Percentiles rank a stretch among this genome's conserved stretches.
These are phyloP conservation scores for Caenorhabditis angaria DNA, from an alignment of 2,888 invertebrate genomes.

Conservation along the genomic window DNA sequence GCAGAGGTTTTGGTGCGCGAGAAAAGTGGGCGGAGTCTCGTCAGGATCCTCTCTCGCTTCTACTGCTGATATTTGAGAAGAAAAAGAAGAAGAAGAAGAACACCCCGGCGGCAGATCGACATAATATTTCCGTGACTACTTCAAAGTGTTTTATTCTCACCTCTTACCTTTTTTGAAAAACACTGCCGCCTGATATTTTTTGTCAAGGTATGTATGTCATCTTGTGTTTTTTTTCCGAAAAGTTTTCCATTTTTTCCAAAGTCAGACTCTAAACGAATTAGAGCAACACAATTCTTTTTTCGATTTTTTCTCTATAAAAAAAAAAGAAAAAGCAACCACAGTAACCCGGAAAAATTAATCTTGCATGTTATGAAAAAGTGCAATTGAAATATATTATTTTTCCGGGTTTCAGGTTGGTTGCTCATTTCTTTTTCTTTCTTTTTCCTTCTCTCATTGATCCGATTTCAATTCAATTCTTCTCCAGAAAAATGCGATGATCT, in stretches of 20 bases:
- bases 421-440: too few species aligned
- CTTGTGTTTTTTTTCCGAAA: not conserved
- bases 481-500: not conserved
- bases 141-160: not conserved
- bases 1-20: not conserved
- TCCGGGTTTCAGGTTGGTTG: too few species aligned
- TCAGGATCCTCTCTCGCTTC: not conserved
- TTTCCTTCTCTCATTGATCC: too few species aligned
- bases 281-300: too few species aligned
- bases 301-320: too few species aligned
- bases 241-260: not conserved
- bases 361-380: too few species aligned
- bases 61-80: constrained; percentile 6
- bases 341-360: too few species aligned
- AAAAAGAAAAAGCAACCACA: too few species aligned
- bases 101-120: not conserved
- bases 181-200: constrained; percentile 8
- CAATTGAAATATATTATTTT: too few species aligned
- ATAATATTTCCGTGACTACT: not conserved
- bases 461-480: not conserved
- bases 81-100: not conserved
- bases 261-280: too few species aligned
- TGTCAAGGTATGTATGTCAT: not conserved
- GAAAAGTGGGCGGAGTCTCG: constrained; percentile 10
- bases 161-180: not conserved